These are phyloP conservation scores for Deilephila porcellus DNA, from an alignment of 2,888 invertebrate genomes.

Conservation along the genomic window DNA sequence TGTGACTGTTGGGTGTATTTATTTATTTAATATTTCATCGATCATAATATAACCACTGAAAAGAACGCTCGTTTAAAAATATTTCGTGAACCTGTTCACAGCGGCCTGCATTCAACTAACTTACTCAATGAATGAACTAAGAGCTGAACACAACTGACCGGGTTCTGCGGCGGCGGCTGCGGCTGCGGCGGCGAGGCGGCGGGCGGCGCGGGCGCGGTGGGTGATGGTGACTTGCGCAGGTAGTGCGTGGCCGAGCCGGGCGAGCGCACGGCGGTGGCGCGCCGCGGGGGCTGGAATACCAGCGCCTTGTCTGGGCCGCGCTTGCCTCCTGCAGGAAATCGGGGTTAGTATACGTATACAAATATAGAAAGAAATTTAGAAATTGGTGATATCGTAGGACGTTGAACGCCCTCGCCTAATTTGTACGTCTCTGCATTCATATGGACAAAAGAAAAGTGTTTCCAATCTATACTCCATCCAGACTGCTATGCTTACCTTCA, in stretches of 20 bases:
- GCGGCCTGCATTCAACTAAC: not conserved
- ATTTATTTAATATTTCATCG: too few relatives aligned
- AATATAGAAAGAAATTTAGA: not conserved
- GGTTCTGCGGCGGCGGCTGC: slow-evolving; percentile 53
- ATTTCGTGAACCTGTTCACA: too few relatives aligned
- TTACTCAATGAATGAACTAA: too few relatives aligned
- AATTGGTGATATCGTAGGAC: too few relatives aligned
- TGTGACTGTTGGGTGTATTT: too few relatives aligned
- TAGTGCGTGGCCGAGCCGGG: slow-evolving; percentile 93
- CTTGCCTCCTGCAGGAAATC: slow-evolving; percentile 62
- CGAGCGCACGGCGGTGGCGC: slow-evolving; percentile 93
- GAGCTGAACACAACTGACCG: slow-evolving; percentile 46
- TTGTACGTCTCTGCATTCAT: too few relatives aligned
- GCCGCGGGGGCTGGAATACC: slow-evolving; percentile 89
- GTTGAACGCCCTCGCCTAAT: too few relatives aligned
- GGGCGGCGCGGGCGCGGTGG: slow-evolving; percentile 87
- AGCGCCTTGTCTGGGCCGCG: slow-evolving; percentile 86
- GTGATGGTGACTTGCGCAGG: slow-evolving; percentile 96
- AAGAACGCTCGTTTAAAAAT: too few relatives aligned
- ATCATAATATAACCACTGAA: too few relatives aligned
- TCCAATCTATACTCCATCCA: too few relatives aligned
- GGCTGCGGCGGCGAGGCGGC: slow-evolving; percentile 55
- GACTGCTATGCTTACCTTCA: too few relatives aligned
- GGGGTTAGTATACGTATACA: not conserved
- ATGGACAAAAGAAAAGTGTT: too few relatives aligned